A percentile compares a stretch with the other conserved stretches of the same genome.
These are phyloP conservation scores for Drosophila cardini DNA, from an alignment of 1,140 invertebrate genomes.

Conservation along the genomic window DNA sequence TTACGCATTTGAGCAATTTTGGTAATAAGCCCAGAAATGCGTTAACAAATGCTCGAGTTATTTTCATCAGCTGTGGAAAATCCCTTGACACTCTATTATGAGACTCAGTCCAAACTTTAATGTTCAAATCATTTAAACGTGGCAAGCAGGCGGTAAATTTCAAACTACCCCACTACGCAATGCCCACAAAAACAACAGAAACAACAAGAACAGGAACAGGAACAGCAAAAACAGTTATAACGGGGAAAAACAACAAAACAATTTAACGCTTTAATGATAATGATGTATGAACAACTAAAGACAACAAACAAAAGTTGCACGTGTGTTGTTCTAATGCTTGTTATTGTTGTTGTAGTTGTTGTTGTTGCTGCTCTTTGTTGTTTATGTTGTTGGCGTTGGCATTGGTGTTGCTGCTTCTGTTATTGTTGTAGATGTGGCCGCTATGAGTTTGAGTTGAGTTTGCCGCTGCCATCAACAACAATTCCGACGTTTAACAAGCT, in stretches of 20 bases:
- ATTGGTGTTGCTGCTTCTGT: constrained; percentile 2
- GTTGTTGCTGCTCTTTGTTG: constrained; percentile 7
- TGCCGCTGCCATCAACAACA: constrained; percentile 42
- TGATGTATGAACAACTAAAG: constrained; percentile 81
- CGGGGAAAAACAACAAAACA: constrained; percentile 68
- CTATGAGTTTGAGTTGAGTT: constrained; percentile 36
- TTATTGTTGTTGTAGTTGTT: constrained; percentile 34
- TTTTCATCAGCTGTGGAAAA: constrained; percentile 12
- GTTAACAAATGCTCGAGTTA: constrained; percentile 12
- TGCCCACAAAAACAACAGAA: constrained; percentile 13
- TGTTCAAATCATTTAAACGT: constrained; percentile 58
- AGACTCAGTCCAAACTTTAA: constrained; percentile 40
- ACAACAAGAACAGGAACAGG: constrained; percentile 15
- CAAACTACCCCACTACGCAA: constrained; percentile 7
- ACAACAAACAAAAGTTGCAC: constrained; percentile 73
- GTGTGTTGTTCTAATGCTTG: constrained; percentile 54
- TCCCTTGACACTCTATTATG: constrained; percentile 48
- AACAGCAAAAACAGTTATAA: constrained; percentile 2
- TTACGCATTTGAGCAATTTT: constrained; percentile 8
- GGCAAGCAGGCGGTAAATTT: constrained; percentile 8
- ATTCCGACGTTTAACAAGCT: constrained; percentile 73
- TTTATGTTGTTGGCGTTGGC: not conserved
- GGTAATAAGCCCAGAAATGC: constrained; percentile 11
- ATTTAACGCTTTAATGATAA: constrained; percentile 83
- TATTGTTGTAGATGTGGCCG: constrained; percentile 36